Base-by-base conservation (phyloP, 2,113 vertebrate species). In the Silurus glanis region DNA sequence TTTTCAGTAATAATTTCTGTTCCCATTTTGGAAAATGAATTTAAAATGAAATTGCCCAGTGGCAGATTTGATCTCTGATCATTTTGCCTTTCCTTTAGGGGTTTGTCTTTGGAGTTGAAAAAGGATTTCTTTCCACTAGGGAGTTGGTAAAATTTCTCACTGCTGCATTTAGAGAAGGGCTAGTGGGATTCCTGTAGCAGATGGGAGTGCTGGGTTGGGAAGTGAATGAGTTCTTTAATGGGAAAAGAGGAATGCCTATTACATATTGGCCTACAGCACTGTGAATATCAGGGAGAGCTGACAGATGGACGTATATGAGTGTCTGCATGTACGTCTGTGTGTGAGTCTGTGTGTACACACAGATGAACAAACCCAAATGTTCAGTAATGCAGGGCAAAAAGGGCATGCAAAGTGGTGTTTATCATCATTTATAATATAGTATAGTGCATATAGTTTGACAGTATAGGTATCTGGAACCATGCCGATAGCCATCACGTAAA, bases 251-350 rank as follows among this genome's bases (percentile, higher is more conserved):
- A 37, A 85, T 67, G 74, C 74, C 67, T 61, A 79, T 85, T 78
- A 25, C 17, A 85, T 49, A 4, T 49, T 55, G 45, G 84, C 84
- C 64, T 80, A 80, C 28, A 85, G 76, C 84, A 23, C 6, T 55
- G 58, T 85, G 58, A 28, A 75, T 56, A 67, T 67, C 61, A 49
- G 67, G 84, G 75, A 85, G 55, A 74, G 56, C 56, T 59, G 83
- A 61, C 19, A 7, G n/a, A 25, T 71, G 51, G 8, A 16, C 45
- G 1, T 51, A 14, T 62, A 9, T 59, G n/a, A 47, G 17, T 62
- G 79, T 51, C 9, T 55, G 37, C 88, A 89, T 89, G 85, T 83
- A 37, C 78, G 67, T 83, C 69, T 82, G 56, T 80, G 74, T 71
- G 21, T 23, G 45, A 3, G 47, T 83, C 37, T 55, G 8, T 17